Evolutionary conservation across 2,888 invertebrate genomes (phyloP).

Genomic region (Pogonocherus hispidulus): DNA sequence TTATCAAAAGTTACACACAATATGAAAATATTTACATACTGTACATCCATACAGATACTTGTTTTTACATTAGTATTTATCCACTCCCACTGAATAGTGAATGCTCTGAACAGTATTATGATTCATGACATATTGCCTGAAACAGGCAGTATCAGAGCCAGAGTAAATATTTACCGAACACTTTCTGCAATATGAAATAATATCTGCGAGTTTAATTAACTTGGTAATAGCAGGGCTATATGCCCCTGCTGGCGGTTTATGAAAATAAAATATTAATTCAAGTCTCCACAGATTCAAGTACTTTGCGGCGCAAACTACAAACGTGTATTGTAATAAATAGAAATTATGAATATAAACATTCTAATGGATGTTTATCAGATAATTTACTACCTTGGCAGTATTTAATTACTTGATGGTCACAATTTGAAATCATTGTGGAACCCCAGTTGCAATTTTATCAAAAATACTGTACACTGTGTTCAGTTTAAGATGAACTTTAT

Average conservation of each 20-base stretch:
- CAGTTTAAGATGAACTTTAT: too few relatives aligned
- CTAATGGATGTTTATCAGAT: too few relatives aligned
- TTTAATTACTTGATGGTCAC: too few relatives aligned
- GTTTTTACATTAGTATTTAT: slow-evolving; percentile 18
- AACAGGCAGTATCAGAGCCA: slow-evolving; percentile 3
- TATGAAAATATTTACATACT: slow-evolving; percentile 7
- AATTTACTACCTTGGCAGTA: too few relatives aligned
- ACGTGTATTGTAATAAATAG: background rate
- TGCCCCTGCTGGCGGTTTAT: background rate
- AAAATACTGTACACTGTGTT: too few relatives aligned
- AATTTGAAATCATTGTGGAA: too few relatives aligned
- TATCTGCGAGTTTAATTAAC: slow-evolving; percentile 16
- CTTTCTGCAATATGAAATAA: slow-evolving; percentile 10
- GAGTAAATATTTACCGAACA: slow-evolving; percentile 24
- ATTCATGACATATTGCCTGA: slow-evolving; percentile 1
- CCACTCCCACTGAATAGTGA: slow-evolving; percentile 4
- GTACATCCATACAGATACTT: slow-evolving; percentile 3
- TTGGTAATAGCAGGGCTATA: background rate
- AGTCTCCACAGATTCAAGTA: background rate
- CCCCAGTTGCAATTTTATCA: too few relatives aligned
- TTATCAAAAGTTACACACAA: background rate
- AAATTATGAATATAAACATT: too few relatives aligned
- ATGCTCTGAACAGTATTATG: background rate
- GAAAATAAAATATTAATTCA: background rate
- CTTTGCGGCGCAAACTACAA: background rate